Evolutionary conservation across 1,140 invertebrate genomes (phyloP).

Genomic region (Drosophila azteca): DNA sequence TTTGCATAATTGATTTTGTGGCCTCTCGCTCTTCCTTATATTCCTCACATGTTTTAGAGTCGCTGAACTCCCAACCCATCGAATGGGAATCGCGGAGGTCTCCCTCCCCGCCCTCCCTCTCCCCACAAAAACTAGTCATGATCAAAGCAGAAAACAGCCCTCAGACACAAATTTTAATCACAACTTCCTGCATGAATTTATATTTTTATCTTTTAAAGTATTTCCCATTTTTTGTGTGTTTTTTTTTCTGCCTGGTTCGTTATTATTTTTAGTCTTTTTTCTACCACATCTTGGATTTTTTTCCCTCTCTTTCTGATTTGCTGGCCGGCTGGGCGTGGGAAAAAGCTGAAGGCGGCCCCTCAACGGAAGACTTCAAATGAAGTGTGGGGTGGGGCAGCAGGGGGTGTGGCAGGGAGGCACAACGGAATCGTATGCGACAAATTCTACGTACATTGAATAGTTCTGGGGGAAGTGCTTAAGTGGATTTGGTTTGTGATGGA

Average conservation of each 20-base stretch:
- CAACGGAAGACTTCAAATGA: slow-evolving; percentile 8
- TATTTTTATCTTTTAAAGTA: slow-evolving; percentile 45
- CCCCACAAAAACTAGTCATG: not conserved
- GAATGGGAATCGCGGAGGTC: slow-evolving; percentile 12
- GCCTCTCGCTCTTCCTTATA: not conserved
- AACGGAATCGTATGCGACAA: too few species aligned
- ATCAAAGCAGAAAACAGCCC: slow-evolving; percentile 10
- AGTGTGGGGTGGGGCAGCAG: too few species aligned
- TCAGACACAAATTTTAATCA: slow-evolving; percentile 57
- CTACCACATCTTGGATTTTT: slow-evolving; percentile 6
- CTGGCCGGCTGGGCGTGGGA: slow-evolving; percentile 56
- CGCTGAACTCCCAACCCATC: slow-evolving; percentile 20
- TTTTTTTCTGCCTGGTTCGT: slow-evolving; percentile 5
- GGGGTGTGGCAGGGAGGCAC: too few species aligned
- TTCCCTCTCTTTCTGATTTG: slow-evolving; percentile 47
- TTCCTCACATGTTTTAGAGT: not conserved
- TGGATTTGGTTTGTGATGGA: too few species aligned
- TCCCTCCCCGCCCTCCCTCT: not conserved
- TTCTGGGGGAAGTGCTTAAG: too few species aligned
- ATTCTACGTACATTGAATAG: not conserved
- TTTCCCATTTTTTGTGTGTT: slow-evolving; percentile 20
- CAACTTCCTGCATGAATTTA: slow-evolving; percentile 69
- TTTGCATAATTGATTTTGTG: slow-evolving; percentile 4
- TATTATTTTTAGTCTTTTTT: slow-evolving; percentile 42
- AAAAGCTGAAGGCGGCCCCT: slow-evolving; percentile 62